A percentile compares a stretch with the other conserved stretches of the same genome.
Conservation (phyloP, 2,113 vertebrate genomes). For the Sardina pilchardus region DNA sequence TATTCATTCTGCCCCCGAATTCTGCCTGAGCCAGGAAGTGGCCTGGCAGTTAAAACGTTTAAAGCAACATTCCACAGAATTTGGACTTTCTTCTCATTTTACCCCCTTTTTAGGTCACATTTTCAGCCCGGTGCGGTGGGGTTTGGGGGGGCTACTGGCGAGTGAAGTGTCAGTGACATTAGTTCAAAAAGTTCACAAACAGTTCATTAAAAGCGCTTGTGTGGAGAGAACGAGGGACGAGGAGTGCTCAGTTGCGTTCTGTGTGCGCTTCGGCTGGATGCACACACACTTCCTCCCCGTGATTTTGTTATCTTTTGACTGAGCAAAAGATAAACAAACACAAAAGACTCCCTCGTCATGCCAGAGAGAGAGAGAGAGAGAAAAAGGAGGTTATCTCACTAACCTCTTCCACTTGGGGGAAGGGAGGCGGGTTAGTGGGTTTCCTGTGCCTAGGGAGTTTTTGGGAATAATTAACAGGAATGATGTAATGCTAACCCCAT, state of each 20-base stretch:
- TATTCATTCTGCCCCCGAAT: background rate
- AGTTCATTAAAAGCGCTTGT: background rate
- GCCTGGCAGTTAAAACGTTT: conserved; percentile 17
- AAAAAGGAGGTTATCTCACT: background rate
- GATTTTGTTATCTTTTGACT: conserved; percentile 4
- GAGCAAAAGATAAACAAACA: background rate
- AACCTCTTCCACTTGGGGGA: background rate
- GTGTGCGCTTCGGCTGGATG: background rate
- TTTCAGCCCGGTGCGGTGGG: background rate
- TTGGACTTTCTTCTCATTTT: background rate
- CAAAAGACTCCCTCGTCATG: background rate
- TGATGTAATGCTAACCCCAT: background rate
- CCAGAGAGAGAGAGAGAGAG: background rate
- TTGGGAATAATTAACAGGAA: conserved; percentile 1
- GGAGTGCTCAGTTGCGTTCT: background rate
- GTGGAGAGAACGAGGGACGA: background rate
- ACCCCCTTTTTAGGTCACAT: background rate
- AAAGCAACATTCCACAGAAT: conserved; percentile 16
- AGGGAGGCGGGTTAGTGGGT: background rate
- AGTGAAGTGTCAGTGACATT: background rate
- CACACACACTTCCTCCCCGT: background rate
- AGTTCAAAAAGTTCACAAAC: background rate
- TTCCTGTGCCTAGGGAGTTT: background rate
- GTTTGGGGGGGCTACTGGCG: background rate
- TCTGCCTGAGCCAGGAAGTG: conserved; percentile 7